A percentile compares a stretch with the other conserved stretches of the same genome.
phyloP scores from a whole-genome alignment of 2,113 vertebrate genomes.

The Hyperopisus bebe region DNA sequence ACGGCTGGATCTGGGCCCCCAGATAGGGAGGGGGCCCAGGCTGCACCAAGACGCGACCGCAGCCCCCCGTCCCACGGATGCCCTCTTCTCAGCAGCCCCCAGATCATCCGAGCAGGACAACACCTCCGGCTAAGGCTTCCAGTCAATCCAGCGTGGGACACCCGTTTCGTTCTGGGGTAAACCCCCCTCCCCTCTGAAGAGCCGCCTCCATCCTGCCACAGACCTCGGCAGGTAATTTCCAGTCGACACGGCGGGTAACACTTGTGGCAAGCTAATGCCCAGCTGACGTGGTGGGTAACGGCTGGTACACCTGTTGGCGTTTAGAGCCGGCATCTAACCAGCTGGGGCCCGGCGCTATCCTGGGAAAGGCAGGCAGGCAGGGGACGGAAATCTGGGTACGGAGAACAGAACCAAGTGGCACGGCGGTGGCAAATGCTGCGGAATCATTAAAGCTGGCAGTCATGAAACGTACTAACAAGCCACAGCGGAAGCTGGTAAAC shows the following conservation, averaged over 20 bases:
- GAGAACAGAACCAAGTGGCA: background rate
- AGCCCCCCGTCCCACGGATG: background rate
- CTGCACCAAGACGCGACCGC: background rate
- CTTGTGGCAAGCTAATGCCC: background rate
- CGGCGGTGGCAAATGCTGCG: background rate
- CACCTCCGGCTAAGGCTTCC: background rate
- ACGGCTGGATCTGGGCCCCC: background rate
- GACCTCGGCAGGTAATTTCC: background rate
- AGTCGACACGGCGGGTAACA: background rate
- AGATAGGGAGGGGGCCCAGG: background rate
- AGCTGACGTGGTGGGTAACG: background rate
- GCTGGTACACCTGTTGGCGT: background rate
- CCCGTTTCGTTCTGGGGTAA: background rate
- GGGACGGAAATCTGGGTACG: background rate
- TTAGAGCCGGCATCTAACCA: background rate
- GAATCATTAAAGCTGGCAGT: background rate
- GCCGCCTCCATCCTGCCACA: background rate
- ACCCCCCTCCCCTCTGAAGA: background rate
- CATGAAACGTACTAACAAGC: background rate
- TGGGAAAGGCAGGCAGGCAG: background rate
- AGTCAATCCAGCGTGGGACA: background rate
- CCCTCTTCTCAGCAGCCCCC: background rate
- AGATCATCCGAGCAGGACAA: background rate
- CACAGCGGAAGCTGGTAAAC: background rate
- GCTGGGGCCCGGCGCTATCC: background rate